Evolutionary conservation across 64 coral and sea anemone genomes (phyloP).

Genomic region (Montipora efflorescens): DNA sequence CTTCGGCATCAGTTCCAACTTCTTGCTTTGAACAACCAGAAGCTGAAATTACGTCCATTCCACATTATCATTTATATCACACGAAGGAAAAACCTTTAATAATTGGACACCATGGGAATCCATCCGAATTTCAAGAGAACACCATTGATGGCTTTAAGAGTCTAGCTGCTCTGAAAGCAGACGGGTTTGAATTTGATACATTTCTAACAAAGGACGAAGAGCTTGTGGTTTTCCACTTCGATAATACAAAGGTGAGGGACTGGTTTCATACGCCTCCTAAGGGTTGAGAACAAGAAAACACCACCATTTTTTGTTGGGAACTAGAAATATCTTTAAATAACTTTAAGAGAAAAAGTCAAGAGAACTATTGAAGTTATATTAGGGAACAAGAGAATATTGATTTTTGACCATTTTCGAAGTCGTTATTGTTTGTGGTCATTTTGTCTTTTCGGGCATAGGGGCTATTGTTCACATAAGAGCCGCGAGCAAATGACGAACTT

Average conservation of each 20-base stretch:
- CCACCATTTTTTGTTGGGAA: too few species aligned
- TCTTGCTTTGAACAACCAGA: not conserved
- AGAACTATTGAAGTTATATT: too few species aligned
- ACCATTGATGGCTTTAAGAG: slow-evolving; percentile 90
- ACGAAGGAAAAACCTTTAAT: slow-evolving; percentile 81
- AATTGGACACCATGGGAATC: slow-evolving; percentile 95
- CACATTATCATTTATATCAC: slow-evolving; percentile 69
- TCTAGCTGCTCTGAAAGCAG: slow-evolving; percentile 72
- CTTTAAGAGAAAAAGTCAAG: too few species aligned
- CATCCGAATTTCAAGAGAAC: slow-evolving; percentile 86
- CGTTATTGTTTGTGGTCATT: too few species aligned
- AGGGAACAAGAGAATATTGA: too few species aligned
- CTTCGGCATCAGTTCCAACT: not conserved
- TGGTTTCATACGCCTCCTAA: not conserved
- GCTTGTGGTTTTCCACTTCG: slow-evolving; percentile 85
- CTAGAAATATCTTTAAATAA: too few species aligned
- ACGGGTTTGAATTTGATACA: slow-evolving; percentile 92
- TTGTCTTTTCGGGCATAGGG: too few species aligned
- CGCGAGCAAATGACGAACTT: too few species aligned
- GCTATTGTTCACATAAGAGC: too few species aligned
- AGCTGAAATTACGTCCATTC: slow-evolving; percentile 33
- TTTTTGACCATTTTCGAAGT: too few species aligned
- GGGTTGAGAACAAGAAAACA: too few species aligned
- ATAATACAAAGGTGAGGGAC: slow-evolving; percentile 81
- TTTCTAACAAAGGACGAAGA: slow-evolving; percentile 86